phyloP scores from a whole-genome alignment of 2,888 invertebrate genomes.

The Oxytorus armatus region DNA sequence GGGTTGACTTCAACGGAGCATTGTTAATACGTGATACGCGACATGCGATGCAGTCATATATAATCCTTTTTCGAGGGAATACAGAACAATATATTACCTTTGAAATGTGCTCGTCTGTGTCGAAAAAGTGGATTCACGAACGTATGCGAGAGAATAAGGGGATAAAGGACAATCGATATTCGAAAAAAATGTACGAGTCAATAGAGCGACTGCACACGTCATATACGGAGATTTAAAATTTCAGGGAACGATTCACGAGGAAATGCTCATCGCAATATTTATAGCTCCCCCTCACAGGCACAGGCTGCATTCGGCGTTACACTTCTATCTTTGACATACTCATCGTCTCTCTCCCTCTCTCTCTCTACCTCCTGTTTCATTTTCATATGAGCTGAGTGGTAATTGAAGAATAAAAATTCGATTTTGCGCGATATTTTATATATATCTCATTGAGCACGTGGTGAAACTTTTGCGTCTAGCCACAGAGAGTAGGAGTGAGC shows the following conservation, averaged over 20 bases:
- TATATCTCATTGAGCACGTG: background rate
- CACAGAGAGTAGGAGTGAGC: background rate
- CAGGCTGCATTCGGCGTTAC: slow-evolving; percentile 32
- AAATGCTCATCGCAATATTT: slow-evolving; percentile 59
- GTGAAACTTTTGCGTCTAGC: background rate
- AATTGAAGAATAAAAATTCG: slow-evolving; percentile 22
- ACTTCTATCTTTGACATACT: slow-evolving; percentile 33
- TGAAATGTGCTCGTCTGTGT: slow-evolving; percentile 8
- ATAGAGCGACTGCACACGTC: slow-evolving; percentile 54
- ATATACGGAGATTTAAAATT: slow-evolving; percentile 59
- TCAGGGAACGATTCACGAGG: slow-evolving; percentile 39
- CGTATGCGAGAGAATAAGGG: slow-evolving; percentile 2
- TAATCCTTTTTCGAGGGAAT: slow-evolving; percentile 5
- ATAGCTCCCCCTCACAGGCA: slow-evolving; percentile 20
- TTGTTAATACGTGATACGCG: background rate
- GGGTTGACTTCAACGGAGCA: background rate
- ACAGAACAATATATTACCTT: slow-evolving; percentile 26
- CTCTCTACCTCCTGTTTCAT: slow-evolving; percentile 10
- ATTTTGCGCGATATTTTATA: background rate
- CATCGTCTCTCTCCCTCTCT: background rate
- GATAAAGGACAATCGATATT: slow-evolving; percentile 44
- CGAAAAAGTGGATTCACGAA: slow-evolving; percentile 14
- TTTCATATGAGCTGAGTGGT: slow-evolving; percentile 30
- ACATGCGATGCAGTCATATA: background rate
- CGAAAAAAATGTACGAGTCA: slow-evolving; percentile 63